phyloP scores from a whole-genome alignment of 2,797 vertebrate species.

The Etheostoma nigrum region DNA sequence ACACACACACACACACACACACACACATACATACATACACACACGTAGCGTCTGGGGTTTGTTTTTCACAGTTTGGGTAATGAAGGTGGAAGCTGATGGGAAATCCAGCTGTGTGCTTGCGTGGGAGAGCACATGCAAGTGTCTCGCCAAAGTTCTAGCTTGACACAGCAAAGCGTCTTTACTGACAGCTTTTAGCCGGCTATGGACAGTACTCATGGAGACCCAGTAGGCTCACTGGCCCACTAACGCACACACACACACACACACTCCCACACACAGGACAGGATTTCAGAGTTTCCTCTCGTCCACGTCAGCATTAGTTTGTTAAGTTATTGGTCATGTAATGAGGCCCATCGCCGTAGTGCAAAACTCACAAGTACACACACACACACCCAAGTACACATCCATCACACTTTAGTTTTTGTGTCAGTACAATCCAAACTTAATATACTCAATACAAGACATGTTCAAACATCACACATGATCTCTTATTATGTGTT shows the following conservation, averaged over 20 bases:
- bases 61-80: constrained; percentile 84
- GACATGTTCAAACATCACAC: not conserved
- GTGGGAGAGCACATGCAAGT: constrained; percentile 59
- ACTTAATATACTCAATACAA: no score
- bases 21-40: constrained; percentile 54
- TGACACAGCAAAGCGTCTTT: constrained; percentile 58
- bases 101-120: constrained; percentile 80
- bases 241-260: constrained; percentile 21
- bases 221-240: constrained; percentile 12
- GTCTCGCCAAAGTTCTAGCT: constrained; percentile 49
- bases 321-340: no score
- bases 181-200: constrained; percentile 47
- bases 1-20: constrained; percentile 50
- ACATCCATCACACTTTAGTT: not conserved
- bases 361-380: no score
- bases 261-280: constrained; percentile 5
- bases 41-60: constrained; percentile 75
- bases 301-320: no score
- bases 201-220: constrained; percentile 11
- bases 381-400: not conserved
- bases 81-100: constrained; percentile 77
- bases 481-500: not conserved
- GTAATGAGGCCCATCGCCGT: no score
- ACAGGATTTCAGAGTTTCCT: no score
- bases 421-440: no score